Conservation (phyloP, 2,113 vertebrate genomes). For the Caracal caracal region DNA sequence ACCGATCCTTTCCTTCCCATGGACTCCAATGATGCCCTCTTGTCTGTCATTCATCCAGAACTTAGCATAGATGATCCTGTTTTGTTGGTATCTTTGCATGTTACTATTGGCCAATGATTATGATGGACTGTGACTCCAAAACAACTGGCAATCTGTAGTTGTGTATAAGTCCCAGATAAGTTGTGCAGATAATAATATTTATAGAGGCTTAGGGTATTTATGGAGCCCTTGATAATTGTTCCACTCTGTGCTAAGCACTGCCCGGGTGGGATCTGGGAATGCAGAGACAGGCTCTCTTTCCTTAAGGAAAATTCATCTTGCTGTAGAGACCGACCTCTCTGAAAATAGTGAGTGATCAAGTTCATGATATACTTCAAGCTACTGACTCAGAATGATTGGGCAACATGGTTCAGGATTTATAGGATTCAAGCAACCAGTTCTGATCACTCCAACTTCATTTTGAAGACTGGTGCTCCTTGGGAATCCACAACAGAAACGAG, state of each 20-base stretch:
- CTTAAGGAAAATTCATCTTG: conserved; percentile 47
- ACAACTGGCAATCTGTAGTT: background rate
- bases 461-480: background rate
- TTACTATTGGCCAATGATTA: background rate
- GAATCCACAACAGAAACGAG: background rate
- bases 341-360: background rate
- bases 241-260: background rate
- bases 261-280: background rate
- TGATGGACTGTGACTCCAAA: background rate
- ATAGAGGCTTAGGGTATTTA: background rate
- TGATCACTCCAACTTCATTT: background rate
- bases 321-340: background rate
- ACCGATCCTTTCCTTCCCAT: background rate
- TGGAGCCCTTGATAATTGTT: conserved; percentile 31
- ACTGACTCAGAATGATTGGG: background rate
- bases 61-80: background rate
- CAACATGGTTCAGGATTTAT: background rate
- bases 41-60: background rate
- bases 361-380: background rate
- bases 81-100: background rate
- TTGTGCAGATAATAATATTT: conserved; percentile 32
- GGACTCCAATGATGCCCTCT: background rate
- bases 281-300: background rate
- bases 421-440: background rate
- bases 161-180: background rate